phyloP scores from a whole-genome alignment of 1,140 invertebrate species.

The Meloidogyne exigua region DNA sequence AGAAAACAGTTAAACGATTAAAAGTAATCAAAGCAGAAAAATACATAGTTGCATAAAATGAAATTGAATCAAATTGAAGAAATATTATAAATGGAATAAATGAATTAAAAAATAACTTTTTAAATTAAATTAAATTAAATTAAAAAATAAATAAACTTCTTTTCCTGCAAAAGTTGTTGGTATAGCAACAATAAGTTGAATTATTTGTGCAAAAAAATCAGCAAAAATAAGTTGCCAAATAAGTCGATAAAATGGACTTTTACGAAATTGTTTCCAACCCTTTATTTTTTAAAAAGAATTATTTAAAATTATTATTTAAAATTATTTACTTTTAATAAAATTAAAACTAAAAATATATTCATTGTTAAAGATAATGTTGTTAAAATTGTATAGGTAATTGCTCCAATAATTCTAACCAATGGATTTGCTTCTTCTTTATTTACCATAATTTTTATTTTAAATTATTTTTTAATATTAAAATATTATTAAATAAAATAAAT shows the following conservation, averaged over 20 bases:
- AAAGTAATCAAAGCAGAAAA: constrained; percentile 33
- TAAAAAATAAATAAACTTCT: constrained; percentile 7
- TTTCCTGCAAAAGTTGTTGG: constrained; percentile 14
- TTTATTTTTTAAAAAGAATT: not conserved
- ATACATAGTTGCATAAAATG: constrained; percentile 28
- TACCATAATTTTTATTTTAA: too few species aligned
- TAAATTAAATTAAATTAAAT: constrained; percentile 10
- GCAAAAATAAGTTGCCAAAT: constrained; percentile 17
- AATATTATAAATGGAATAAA: constrained; percentile 22
- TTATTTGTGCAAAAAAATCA: constrained; percentile 11
- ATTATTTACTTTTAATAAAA: not conserved
- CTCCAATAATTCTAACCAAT: not conserved
- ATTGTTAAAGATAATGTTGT: not conserved
- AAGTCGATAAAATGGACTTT: constrained; percentile 11
- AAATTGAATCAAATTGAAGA: constrained; percentile 25
- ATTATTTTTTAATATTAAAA: too few species aligned
- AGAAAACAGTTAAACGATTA: constrained; percentile 35
- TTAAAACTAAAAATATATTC: not conserved
- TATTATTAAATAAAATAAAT: too few species aligned
- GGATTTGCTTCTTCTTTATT: not conserved
- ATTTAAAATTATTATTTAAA: not conserved
- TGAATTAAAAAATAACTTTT: constrained; percentile 27
- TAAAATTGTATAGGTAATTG: not conserved
- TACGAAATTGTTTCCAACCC: constrained; percentile 5
- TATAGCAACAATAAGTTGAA: constrained; percentile 19